Evolutionary conservation across 2,113 vertebrate species (phyloP), one percentile per base, ranked within the genome.

Genomic region (Charadrius vociferus): DNA sequence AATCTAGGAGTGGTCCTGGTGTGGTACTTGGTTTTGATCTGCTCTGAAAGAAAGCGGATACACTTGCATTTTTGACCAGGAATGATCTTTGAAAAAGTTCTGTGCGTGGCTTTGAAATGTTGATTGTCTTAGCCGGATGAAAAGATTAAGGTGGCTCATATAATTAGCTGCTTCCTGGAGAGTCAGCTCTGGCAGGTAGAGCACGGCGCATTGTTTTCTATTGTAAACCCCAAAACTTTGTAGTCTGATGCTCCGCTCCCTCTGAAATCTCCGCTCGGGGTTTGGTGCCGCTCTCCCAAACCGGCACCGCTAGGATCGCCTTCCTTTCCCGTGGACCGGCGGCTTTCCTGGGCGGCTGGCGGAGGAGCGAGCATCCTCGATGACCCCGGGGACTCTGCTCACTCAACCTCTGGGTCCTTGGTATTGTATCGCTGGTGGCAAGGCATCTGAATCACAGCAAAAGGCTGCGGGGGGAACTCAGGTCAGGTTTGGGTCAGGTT

Each of bases 121-220:
- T 96, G 95, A 97, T 94, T 93, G 94, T 95, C 59, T 95, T 94
- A 90, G 93, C 74, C 1, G 81, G 96, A 97, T 97, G 93, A 93
- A 96, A 97, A 96, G 96, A 97, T 97, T 91, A 96, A 95, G 94
- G 84, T 95, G 91, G 89, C 81, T 96, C 81, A 70, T 96, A 85
- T 91, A 93, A 96, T 95, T 94, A 83, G 63, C 67, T 94, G 62
- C 87, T 96, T 97, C 97, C 93, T 82, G 91, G 86, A 88, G 89
- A 90, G 88, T 87, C 82, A 77, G 91, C 90, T 95, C 84, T 84
- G 71, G 74, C 94, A 93, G 93, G 81, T 97, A 95, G 73, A 90
- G 61, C 45, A 39, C 13, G 10, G 43, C 10, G 1, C 66, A 81
- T 94, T 94, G 91, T 90, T 89, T 88, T 78, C 82, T 84, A 11